Base-by-base conservation (phyloP, 2,797 vertebrate species). In the Muscicapa comitata region DNA sequence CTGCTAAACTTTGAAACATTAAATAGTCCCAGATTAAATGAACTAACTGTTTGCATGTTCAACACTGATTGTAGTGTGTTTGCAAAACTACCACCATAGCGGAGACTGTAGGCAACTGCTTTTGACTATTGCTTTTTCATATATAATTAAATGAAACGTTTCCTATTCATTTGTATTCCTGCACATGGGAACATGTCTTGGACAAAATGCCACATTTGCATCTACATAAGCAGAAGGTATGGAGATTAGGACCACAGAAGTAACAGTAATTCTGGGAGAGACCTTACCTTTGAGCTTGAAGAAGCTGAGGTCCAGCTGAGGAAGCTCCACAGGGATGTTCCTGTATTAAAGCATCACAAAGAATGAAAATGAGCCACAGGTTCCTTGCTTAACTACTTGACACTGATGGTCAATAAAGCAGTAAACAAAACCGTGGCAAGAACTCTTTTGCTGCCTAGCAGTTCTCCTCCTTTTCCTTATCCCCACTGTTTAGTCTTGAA, bases 1-100 rank as follows among this genome's bases (percentile, higher is more conserved):
- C 79, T 96, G 76, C 51, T 95, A 75, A 84, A 81, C 45, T 93
- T 94, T 75, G 35, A 70, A 68, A 47, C 37, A 48, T 78, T 84
- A 76, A 93, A 50, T 53, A 38, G 33, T 73, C 47, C 28, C 51
- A 84, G 50, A 82, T 78, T 82, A 82, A 95, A 88, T 54, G 58
- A 84, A 85, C n/a, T 86, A 57, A 58, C 51, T 93, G 14, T 76
- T 94, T 78, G 11, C 31, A 45, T 78, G 59, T 20, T 72, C 33
- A 61, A 21, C 10, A 7, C 12, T 67, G 58, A 54, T 35, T 3
- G 2, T 85, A 74, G 87, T 82, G 24, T 31, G 7, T 50, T 86
- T 88, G 43, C 38, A 84, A 62, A 76, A 48, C 43, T 31, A 81
- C 11, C 17, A 53, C 24, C 9, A 13, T 21, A 38, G 37, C 1